Conservation (phyloP, 2,797 vertebrate species). For the Enteromius paludinosus region DNA sequence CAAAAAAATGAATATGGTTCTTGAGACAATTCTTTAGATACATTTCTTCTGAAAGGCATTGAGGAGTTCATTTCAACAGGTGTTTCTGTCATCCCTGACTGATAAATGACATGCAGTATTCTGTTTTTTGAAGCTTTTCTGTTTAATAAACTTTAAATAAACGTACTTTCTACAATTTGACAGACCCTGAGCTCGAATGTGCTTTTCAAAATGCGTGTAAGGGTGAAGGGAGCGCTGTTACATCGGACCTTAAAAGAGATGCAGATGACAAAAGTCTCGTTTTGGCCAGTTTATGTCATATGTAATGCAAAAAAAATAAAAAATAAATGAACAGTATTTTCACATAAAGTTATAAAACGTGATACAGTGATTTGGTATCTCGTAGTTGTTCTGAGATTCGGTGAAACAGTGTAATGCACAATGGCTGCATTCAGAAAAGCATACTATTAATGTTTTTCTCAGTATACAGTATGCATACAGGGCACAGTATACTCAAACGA, state of each 20-base stretch:
- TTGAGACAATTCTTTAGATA: background rate
- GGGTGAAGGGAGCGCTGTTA: background rate
- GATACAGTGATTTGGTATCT: slow-evolving; percentile 48
- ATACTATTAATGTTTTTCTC: background rate
- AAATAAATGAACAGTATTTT: slow-evolving; percentile 11
- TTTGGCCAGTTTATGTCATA: slow-evolving; percentile 38
- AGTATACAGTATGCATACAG: slow-evolving; percentile 3
- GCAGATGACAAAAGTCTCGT: slow-evolving; percentile 23
- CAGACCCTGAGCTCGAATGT: background rate
- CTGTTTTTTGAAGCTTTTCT: background rate
- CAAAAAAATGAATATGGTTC: background rate
- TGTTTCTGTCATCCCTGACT: background rate
- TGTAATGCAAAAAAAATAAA: slow-evolving; percentile 28
- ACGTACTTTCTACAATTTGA: background rate
- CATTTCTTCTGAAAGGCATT: background rate
- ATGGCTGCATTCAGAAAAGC: slow-evolving; percentile 17
- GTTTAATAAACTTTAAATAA: slow-evolving; percentile 40
- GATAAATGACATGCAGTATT: background rate
- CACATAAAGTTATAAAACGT: slow-evolving; percentile 48
- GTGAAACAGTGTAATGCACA: slow-evolving; percentile 24
- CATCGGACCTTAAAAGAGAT: slow-evolving; percentile 13
- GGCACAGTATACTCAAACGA: background rate
- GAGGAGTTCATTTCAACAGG: background rate
- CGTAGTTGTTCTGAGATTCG: slow-evolving; percentile 23
- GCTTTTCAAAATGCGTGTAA: background rate